Percentiles rank a stretch among this genome's conserved stretches.
These are phyloP conservation scores for Polypterus senegalus DNA, from an alignment of 2,113 vertebrate species.

Conservation along the genomic window DNA sequence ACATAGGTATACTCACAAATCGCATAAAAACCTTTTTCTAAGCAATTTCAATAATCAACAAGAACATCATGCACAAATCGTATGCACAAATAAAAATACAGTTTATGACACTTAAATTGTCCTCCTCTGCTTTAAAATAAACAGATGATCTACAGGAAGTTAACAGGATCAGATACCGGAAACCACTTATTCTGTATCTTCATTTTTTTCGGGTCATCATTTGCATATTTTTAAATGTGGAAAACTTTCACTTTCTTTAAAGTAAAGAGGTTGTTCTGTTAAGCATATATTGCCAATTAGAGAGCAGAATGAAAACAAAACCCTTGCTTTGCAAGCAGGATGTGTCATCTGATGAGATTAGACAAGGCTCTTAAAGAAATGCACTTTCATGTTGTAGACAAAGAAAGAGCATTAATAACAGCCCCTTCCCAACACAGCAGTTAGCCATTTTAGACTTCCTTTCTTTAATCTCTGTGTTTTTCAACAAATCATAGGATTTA, in stretches of 20 bases:
- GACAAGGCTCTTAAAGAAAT: constrained; percentile 89
- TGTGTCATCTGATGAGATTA: constrained; percentile 90
- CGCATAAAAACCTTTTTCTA: too few relatives aligned
- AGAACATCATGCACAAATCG: too few relatives aligned
- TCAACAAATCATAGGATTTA: constrained; percentile 97
- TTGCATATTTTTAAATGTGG: neutral
- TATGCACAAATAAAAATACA: too few relatives aligned
- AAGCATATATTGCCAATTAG: constrained; percentile 44
- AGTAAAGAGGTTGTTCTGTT: neutral
- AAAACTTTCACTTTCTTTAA: neutral
- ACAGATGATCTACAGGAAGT: too few relatives aligned
- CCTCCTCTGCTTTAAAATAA: too few relatives aligned
- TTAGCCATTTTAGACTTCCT: constrained; percentile 85
- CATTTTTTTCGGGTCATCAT: neutral
- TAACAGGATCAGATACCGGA: too few relatives aligned
- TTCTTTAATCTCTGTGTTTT: constrained; percentile 95
- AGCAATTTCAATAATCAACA: too few relatives aligned
- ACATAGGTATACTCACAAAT: too few relatives aligned
- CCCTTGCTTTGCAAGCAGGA: constrained; percentile 62
- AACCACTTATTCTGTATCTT: too few relatives aligned
- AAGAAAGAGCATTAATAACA: constrained; percentile 88
- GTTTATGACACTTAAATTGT: too few relatives aligned
- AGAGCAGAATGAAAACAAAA: constrained; percentile 62
- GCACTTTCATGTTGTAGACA: constrained; percentile 79
- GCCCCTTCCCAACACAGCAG: constrained; percentile 56